Conservation (phyloP, 2,797 vertebrate species). For the Cetoscarus ocellatus region DNA sequence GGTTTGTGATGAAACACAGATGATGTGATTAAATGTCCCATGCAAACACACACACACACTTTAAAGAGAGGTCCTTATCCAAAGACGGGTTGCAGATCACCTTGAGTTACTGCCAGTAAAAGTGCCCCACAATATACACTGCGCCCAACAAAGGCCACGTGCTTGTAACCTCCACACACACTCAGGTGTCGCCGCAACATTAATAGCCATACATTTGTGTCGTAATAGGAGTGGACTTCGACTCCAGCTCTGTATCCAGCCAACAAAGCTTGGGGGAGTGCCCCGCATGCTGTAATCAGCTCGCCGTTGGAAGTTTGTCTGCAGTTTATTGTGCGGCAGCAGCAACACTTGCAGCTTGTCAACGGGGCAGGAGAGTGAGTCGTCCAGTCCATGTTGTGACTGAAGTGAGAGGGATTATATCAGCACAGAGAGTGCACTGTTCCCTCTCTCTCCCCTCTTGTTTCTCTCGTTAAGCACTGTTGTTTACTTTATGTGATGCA, state of each 20-base stretch:
- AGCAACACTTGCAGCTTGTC: slow-evolving; percentile 55
- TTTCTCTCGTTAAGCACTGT: slow-evolving; percentile 53
- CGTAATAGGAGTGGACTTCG: slow-evolving; percentile 71
- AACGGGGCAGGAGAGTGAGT: slow-evolving; percentile 54
- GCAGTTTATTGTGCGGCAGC: slow-evolving; percentile 59
- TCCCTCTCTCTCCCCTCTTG: slow-evolving; percentile 50
- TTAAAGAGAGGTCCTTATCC: slow-evolving; percentile 7
- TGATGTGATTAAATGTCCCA: neutral
- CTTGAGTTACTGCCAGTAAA: slow-evolving; percentile 37
- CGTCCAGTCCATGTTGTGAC: slow-evolving; percentile 60
- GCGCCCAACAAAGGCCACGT: slow-evolving; percentile 41
- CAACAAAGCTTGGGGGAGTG: slow-evolving; percentile 58
- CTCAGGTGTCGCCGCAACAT: slow-evolving; percentile 36
- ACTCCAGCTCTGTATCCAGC: slow-evolving; percentile 40
- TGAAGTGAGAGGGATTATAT: slow-evolving; percentile 77
- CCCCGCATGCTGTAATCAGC: slow-evolving; percentile 47
- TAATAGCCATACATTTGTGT: slow-evolving; percentile 48
- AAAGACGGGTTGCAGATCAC: slow-evolving; percentile 38
- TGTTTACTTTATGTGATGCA: slow-evolving; percentile 55
- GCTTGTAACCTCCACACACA: slow-evolving; percentile 26
- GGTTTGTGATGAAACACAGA: too few relatives aligned
- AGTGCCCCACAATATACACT: slow-evolving; percentile 45
- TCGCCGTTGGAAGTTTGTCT: slow-evolving; percentile 41
- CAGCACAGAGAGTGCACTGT: slow-evolving; percentile 73
- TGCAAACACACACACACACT: neutral